Evolutionary conservation across 2,113 vertebrate genomes (phyloP), one percentile per base, ranked within the genome.

Genomic region (Condylura cristata): DNA sequence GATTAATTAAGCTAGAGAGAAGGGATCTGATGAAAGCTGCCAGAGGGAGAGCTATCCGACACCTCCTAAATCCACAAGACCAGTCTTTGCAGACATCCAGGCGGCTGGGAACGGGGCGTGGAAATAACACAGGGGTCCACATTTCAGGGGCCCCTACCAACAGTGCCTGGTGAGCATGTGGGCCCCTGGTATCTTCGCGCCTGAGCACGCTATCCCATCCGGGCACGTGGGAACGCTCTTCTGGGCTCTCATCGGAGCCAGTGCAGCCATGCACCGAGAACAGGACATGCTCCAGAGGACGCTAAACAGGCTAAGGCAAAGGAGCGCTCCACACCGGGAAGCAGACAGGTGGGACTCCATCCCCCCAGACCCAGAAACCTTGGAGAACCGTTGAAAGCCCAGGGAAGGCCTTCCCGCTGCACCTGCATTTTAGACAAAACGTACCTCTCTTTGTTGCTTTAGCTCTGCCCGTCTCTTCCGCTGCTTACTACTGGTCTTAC

Each of bases 401-500:
- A 0, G 8, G n/a, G 5, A 34, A 44, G 20, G 11, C 37, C 37
- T n/a, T 53, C 13, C 51, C n/a, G 17, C 5, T 24, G 9, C 16
- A 48, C 20, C 12, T 37, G 24, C 9, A 3, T 37, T 28, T 41
- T 48, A 2, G 28, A 80, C 17, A 76, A 48, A 34, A 93, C 94
- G 0, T 94, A 98, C 98, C 98, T 98, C 97, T 86, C 94, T 98
- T 46, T 97, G 97, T 20, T 92, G 61, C 88, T 98, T 98, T 48
- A 98, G 41, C 8, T 99, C 98, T 37, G 98, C 97, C 82, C 98
- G 98, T 97, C 98, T 98, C 94, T 98, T 99, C 22, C 98, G 98
- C 70, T 98, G 98, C 39, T 98, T 99, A 8, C 94, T 98, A 41
- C 94, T 98, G 34, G 97, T 98, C 98, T 98, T 99, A 86, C 98